Percentiles rank a stretch among this genome's conserved stretches.
Conservation (phyloP, 1,140 invertebrate genomes). For the Anadara kagoshimensis region DNA sequence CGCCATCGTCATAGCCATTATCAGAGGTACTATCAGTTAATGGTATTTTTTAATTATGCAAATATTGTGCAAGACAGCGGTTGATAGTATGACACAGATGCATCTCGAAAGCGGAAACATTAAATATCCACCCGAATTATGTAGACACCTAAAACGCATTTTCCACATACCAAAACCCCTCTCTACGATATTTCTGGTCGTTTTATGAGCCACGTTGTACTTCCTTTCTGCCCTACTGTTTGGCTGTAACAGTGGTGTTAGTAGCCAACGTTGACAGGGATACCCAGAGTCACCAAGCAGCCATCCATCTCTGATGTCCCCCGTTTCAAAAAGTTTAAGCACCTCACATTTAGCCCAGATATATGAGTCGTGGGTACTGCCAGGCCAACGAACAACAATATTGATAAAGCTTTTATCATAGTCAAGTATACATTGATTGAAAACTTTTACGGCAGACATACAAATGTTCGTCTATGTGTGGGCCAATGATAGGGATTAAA, state of each 20-base stretch:
- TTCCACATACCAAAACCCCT: conserved; percentile 8
- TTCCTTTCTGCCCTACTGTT: background rate
- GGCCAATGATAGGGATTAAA: conserved; percentile 27
- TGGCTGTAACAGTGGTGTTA: background rate
- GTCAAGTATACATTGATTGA: conserved; percentile 7
- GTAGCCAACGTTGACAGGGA: background rate
- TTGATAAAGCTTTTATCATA: background rate
- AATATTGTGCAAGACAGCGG: too few species aligned
- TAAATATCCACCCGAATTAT: too few species aligned
- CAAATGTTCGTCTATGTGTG: conserved; percentile 13
- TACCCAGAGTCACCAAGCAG: conserved; percentile 14
- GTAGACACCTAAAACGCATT: conserved; percentile 10
- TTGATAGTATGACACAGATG: too few species aligned
- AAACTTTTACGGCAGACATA: conserved; percentile 35
- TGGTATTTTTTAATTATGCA: too few species aligned
- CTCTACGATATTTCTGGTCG: conserved; percentile 1
- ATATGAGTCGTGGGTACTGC: background rate
- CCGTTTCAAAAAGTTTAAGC: background rate
- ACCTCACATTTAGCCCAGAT: conserved; percentile 1
- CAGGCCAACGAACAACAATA: background rate
- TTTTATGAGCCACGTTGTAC: conserved; percentile 4
- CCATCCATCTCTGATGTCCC: conserved; percentile 11
- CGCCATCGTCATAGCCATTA: too few species aligned
- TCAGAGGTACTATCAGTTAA: too few species aligned
- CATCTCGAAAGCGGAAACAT: too few species aligned